A percentile compares a stretch with the other conserved stretches of the same genome.
Conservation (phyloP, 1,140 invertebrate genomes). For the Heliconius melpomene region DNA sequence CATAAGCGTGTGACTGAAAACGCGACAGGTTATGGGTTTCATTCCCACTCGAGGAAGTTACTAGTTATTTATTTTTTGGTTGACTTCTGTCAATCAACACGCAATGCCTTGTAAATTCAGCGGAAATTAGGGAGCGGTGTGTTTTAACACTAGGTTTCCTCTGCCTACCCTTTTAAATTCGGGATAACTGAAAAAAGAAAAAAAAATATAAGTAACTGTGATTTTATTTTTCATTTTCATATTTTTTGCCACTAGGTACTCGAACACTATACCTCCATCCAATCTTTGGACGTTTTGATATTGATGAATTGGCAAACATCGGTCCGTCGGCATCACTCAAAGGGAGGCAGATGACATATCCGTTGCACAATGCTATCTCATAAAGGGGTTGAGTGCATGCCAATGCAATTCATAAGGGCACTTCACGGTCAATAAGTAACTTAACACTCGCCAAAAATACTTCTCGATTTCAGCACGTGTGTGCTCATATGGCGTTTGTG, state of each 20-base stretch:
- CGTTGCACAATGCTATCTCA: conserved; percentile 69
- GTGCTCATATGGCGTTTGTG: neutral
- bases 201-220: neutral
- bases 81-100: too few relatives aligned
- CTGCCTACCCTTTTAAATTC: too few relatives aligned
- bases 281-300: conserved; percentile 33
- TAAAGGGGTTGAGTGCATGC: conserved; percentile 75
- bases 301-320: conserved; percentile 44
- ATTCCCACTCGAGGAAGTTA: too few relatives aligned
- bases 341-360: conserved; percentile 74
- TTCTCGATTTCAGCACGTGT: conserved; percentile 66
- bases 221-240: neutral
- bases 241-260: neutral
- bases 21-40: too few relatives aligned
- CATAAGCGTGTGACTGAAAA: too few relatives aligned
- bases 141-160: too few relatives aligned
- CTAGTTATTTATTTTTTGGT: too few relatives aligned
- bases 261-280: conserved; percentile 37
- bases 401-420: conserved; percentile 76
- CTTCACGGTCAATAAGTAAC: conserved; percentile 65
- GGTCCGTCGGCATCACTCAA: conserved; percentile 63
- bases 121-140: too few relatives aligned
- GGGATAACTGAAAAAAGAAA: too few relatives aligned
- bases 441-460: conserved; percentile 62
- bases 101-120: too few relatives aligned